A percentile compares a stretch with the other conserved stretches of the same genome.
These are phyloP conservation scores for Darevskia nairensis DNA, from an alignment of 2,797 vertebrate species.

Conservation along the genomic window DNA sequence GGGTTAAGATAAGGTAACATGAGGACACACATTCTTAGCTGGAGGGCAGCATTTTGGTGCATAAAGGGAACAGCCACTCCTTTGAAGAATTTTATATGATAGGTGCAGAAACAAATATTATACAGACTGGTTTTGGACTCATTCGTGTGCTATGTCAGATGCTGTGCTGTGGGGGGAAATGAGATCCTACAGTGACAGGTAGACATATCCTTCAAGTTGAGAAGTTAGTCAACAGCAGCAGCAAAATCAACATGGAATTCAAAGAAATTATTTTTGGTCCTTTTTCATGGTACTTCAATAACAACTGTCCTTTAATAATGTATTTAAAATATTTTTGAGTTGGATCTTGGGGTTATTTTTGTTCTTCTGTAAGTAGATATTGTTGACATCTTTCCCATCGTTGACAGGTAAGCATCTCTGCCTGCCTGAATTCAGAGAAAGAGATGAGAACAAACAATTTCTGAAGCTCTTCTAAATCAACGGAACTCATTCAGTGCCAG, in stretches of 20 bases:
- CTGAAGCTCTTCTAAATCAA: conserved; percentile 2
- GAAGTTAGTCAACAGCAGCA: background rate
- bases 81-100: conserved; percentile 8
- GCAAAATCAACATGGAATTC: conserved; percentile 7
- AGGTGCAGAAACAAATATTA: conserved; percentile 21
- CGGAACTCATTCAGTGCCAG: background rate
- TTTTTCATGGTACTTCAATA: conserved; percentile 24
- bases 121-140: background rate
- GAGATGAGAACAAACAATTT: background rate
- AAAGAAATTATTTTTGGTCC: background rate
- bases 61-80: background rate
- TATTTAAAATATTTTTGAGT: conserved; percentile 6
- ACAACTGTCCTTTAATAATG: conserved; percentile 18
- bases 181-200: conserved; percentile 3
- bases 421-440: conserved; percentile 17
- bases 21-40: conserved; percentile 4
- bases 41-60: background rate
- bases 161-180: background rate
- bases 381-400: conserved; percentile 16
- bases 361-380: conserved; percentile 2
- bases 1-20: background rate
- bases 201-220: conserved; percentile 13
- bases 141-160: background rate
- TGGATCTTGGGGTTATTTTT: conserved; percentile 23
- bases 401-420: conserved; percentile 7